Evolutionary conservation across 2,888 invertebrate genomes (phyloP), one percentile per base, ranked within the genome.

Genomic region (Melipona bicolor): DNA sequence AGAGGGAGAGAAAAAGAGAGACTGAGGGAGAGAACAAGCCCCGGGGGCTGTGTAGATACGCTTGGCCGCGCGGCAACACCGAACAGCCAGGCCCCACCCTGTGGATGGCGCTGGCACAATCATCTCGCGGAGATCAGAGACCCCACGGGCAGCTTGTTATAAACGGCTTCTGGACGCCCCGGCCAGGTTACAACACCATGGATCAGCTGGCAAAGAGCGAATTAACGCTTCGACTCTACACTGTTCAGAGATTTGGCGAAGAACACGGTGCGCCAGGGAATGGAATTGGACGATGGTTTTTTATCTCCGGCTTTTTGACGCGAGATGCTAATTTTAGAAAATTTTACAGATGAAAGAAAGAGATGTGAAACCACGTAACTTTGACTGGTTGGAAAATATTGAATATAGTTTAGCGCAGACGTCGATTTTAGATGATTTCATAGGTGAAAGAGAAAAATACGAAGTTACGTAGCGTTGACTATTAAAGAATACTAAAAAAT

Each of bases 41-140:
- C 90, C 87, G 87, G 88, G 83, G 88, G 88, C 90, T 89, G 84
- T 85, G 87, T 88, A 84, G 90, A 89, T 90, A 91, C 90, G 90
- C 88, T 82, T 88, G 89, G 87, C 84, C 89, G 84, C 89, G 85
- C 90, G 84, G 87, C 87, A 88, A 88, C 87, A 83, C 87, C 75
- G 85, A 83, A 84, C 73, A 77, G 70, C 32, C 70, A 72, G 61
- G 85, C 87, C 78, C 87, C 84, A 80, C 87, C 87, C 88, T 81
- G 85, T 77, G 85, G 81, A 86, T 81, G 83, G 84, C 87, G 90
- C 90, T 89, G 72, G 91, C 90, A 93, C 92, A 92, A 93, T 93
- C 92, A 93, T 92, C 91, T 91, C 90, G 87, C 89, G 88, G 91
- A 93, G 92, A 93, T 94, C 92, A 92, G 90, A 93, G 92, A 89